Percentiles rank a stretch among this genome's conserved stretches.
These are phyloP conservation scores for Actenoides lindsayi DNA, from an alignment of 2,113 vertebrate genomes.

Conservation along the genomic window DNA sequence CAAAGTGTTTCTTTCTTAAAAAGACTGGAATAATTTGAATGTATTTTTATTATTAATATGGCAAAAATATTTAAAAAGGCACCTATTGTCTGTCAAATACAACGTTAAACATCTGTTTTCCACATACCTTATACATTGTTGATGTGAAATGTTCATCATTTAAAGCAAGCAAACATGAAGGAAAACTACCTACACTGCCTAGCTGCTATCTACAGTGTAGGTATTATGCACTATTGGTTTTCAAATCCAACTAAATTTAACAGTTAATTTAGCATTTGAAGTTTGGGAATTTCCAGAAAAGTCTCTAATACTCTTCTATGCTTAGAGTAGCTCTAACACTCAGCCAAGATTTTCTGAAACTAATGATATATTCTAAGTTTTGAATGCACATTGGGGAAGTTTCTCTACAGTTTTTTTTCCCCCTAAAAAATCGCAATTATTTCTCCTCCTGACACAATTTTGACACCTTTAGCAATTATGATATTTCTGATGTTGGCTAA, in stretches of 20 bases:
- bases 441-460: neutral
- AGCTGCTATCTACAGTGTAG: neutral
- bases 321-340: neutral
- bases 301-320: neutral
- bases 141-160: neutral
- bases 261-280: neutral
- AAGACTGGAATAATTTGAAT: neutral
- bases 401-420: neutral
- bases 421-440: neutral
- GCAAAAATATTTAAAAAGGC: neutral
- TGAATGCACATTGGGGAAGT: neutral
- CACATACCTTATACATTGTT: neutral
- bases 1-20: neutral
- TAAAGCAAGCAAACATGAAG: neutral
- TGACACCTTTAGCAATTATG: neutral
- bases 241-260: neutral
- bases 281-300: neutral
- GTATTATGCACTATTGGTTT: neutral
- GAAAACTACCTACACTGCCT: neutral
- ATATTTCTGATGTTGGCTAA: neutral
- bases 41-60: neutral
- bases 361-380: neutral
- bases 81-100: neutral
- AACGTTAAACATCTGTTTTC: neutral
- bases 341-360: neutral